Evolutionary conservation across 2,797 vertebrate genomes (phyloP).

Genomic region (Sebastes diploproa): DNA sequence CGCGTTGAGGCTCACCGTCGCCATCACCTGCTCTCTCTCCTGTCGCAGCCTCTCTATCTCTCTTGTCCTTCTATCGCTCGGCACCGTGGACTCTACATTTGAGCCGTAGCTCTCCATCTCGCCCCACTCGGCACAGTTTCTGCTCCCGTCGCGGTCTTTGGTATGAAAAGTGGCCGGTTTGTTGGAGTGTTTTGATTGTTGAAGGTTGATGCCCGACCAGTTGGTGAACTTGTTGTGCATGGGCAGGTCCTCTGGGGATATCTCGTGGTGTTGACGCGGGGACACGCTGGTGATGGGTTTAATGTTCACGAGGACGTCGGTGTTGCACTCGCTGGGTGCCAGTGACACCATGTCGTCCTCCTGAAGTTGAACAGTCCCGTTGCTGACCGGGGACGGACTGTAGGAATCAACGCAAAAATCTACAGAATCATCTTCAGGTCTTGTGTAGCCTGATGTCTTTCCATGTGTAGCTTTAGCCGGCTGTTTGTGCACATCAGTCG

Average conservation of each 20-base stretch:
- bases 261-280: slow-evolving; percentile 36
- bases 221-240: slow-evolving; percentile 93
- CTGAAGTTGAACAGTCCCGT: slow-evolving; percentile 52
- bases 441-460: slow-evolving; percentile 7
- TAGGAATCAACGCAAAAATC: slow-evolving; percentile 39
- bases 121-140: slow-evolving; percentile 4
- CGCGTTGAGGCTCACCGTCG: slow-evolving; percentile 83
- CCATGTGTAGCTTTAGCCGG: slow-evolving; percentile 15
- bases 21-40: slow-evolving; percentile 88
- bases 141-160: not conserved
- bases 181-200: slow-evolving; percentile 34
- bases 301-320: slow-evolving; percentile 85
- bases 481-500: slow-evolving; percentile 12
- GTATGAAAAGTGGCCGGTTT: not conserved
- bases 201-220: slow-evolving; percentile 88
- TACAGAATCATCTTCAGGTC: slow-evolving; percentile 14
- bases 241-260: slow-evolving; percentile 83
- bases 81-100: slow-evolving; percentile 19
- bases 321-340: slow-evolving; percentile 86
- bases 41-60: slow-evolving; percentile 84
- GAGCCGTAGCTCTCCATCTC: slow-evolving; percentile 50
- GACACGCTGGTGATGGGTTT: slow-evolving; percentile 50
- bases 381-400: slow-evolving; percentile 40
- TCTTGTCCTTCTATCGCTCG: slow-evolving; percentile 64
- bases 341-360: slow-evolving; percentile 76